Percentiles rank a stretch among this genome's conserved stretches.
Evolutionary conservation across 2,113 vertebrate genomes (phyloP).

Genomic region (Lycaon pictus): DNA sequence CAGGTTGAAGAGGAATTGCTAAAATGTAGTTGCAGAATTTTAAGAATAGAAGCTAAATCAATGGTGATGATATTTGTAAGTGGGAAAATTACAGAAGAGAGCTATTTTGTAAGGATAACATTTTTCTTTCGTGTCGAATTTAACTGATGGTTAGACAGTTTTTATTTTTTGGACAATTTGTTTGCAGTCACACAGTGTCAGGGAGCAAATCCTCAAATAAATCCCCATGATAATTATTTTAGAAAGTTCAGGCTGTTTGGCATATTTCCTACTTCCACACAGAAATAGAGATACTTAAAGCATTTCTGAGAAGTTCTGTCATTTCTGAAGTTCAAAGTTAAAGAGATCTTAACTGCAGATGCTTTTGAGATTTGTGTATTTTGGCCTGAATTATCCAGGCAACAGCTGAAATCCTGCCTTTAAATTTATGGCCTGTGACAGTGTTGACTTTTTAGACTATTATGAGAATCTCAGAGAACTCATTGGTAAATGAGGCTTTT

Average conservation of each 20-base stretch:
- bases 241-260: background rate
- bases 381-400: background rate
- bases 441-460: conserved; percentile 32
- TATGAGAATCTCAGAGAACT: conserved; percentile 21
- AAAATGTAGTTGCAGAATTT: conserved; percentile 7
- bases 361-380: background rate
- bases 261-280: background rate
- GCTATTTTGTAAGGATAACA: background rate
- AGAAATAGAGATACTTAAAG: conserved; percentile 12
- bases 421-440: background rate
- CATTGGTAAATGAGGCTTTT: background rate
- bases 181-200: background rate
- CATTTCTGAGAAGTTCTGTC: conserved; percentile 17
- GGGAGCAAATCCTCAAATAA: background rate
- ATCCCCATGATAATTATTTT: background rate
- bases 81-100: conserved; percentile 10
- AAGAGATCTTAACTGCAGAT: background rate
- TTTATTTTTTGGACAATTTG: conserved; percentile 47
- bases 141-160: conserved; percentile 10
- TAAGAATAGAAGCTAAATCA: background rate
- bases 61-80: background rate
- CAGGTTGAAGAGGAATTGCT: conserved; percentile 28
- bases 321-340: conserved; percentile 52
- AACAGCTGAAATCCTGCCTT: conserved; percentile 36
- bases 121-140: conserved; percentile 13